A percentile compares a stretch with the other conserved stretches of the same genome.
These are phyloP conservation scores for Telmatochromis sp. DNA, from an alignment of 2,113 vertebrate species.

Conservation along the genomic window DNA sequence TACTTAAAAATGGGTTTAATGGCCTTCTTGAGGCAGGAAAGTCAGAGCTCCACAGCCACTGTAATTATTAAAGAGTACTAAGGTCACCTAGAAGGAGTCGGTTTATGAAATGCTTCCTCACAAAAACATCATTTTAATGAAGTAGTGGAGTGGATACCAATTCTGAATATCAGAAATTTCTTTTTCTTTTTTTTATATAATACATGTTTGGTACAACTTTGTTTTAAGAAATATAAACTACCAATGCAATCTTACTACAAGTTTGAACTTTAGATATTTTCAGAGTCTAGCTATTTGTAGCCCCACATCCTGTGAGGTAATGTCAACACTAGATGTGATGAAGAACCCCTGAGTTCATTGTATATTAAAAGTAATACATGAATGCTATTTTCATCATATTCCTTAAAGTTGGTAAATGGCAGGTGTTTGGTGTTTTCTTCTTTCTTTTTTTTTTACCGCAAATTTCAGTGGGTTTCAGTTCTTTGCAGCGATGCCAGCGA, in stretches of 20 bases:
- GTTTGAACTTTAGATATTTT: neutral
- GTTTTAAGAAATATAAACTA: neutral
- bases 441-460: fast-evolving
- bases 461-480: neutral
- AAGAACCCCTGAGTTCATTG: neutral
- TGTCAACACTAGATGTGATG: neutral
- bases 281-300: neutral
- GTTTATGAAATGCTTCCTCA: neutral
- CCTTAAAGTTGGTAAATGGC: neutral
- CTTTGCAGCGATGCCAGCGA: neutral
- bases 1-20: constrained; percentile 49
- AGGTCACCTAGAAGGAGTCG: constrained; percentile 28
- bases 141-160: neutral
- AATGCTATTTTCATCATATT: neutral
- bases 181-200: neutral
- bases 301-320: neutral
- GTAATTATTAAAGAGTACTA: constrained; percentile 44
- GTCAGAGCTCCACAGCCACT: constrained; percentile 22
- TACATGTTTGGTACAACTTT: neutral
- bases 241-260: neutral
- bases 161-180: neutral
- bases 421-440: too few species aligned
- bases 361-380: neutral
- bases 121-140: neutral
- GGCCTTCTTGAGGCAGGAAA: constrained; percentile 30